A percentile compares a stretch with the other conserved stretches of the same genome.
Conservation (phyloP, 1,140 invertebrate genomes). For the Apis florea region DNA sequence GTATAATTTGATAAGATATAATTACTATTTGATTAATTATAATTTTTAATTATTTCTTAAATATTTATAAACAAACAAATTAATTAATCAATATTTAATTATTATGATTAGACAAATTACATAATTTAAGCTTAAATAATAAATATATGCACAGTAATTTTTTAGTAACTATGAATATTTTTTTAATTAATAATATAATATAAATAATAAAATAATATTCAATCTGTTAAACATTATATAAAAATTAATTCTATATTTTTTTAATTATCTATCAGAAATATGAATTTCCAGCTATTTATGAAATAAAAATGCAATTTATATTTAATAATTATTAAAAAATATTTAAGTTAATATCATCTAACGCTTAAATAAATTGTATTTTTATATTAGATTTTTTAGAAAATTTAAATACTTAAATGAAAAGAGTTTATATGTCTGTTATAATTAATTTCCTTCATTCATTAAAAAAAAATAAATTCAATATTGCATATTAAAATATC, state of each 20-base stretch:
- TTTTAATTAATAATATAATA: neutral
- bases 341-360: neutral
- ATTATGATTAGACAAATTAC: neutral
- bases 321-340: neutral
- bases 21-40: neutral
- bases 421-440: neutral
- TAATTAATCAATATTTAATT: neutral
- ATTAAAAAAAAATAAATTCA: neutral
- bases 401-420: neutral
- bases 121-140: neutral
- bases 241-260: neutral
- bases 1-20: neutral
- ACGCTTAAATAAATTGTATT: neutral
- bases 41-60: neutral
- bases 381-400: neutral
- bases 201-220: neutral
- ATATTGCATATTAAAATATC: neutral
- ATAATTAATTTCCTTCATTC: neutral
- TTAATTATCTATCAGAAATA: neutral
- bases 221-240: neutral
- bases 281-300: neutral
- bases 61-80: neutral
- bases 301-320: neutral
- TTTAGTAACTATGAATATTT: neutral
- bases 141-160: neutral